phyloP scores from a whole-genome alignment of 2,888 invertebrate genomes.

The Periphyllus acericola region DNA sequence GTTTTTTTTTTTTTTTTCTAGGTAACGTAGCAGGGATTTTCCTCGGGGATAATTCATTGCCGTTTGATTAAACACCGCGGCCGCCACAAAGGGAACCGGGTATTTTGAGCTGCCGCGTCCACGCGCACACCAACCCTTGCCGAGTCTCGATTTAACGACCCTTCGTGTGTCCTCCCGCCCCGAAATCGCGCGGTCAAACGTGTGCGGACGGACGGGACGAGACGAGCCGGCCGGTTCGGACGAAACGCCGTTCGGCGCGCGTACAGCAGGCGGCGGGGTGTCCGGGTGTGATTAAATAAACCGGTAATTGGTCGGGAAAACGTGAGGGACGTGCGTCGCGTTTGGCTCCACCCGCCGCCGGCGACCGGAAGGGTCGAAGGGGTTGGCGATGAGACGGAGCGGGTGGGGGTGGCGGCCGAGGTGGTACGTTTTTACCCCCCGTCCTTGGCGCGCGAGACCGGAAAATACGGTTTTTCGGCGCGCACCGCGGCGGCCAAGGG shows the following conservation, averaged over 20 bases:
- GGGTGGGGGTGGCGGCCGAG: background rate
- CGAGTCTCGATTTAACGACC: constrained; percentile 17
- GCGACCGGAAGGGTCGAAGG: background rate
- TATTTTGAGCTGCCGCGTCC: background rate
- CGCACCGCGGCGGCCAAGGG: constrained; percentile 32
- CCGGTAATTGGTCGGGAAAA: constrained; percentile 55
- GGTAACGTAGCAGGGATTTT: background rate
- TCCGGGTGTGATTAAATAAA: constrained; percentile 42
- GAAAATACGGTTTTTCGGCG: constrained; percentile 54
- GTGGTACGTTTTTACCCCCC: background rate
- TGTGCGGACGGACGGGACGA: too few species aligned
- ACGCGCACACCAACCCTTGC: too few species aligned
- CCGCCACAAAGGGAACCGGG: constrained; percentile 7
- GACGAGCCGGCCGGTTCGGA: background rate
- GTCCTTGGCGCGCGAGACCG: constrained; percentile 8
- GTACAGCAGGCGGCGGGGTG: background rate
- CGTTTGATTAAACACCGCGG: constrained; percentile 20
- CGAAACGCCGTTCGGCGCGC: too few species aligned
- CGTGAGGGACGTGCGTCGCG: constrained; percentile 42
- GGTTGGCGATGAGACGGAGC: background rate
- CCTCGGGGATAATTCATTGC: constrained; percentile 28
- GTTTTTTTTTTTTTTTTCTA: too few species aligned
- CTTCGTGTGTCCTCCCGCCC: too few species aligned
- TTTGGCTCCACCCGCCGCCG: constrained; percentile 45
- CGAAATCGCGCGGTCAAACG: too few species aligned